Percentiles rank a stretch among this genome's conserved stretches.
These are phyloP conservation scores for Temnothorax ravouxi DNA, from an alignment of 2,888 invertebrate genomes.

Conservation along the genomic window DNA sequence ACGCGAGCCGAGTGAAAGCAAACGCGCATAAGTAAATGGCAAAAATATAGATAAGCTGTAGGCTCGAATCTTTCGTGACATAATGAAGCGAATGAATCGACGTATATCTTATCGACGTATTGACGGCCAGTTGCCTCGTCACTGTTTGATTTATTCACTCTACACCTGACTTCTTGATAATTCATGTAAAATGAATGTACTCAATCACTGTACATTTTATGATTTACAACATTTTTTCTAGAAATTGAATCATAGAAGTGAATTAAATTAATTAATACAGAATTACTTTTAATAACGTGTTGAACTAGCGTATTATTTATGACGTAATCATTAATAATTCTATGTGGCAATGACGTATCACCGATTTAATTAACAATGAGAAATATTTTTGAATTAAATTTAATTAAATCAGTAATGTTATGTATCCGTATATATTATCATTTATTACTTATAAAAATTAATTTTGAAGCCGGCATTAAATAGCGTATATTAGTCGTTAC, in stretches of 20 bases:
- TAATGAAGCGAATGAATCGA: neutral
- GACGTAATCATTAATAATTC: constrained; percentile 12
- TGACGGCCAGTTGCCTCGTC: neutral
- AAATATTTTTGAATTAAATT: constrained; percentile 20
- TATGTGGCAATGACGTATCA: neutral
- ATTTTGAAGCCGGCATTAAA: neutral
- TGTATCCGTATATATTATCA: neutral
- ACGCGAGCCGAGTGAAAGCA: constrained; percentile 43
- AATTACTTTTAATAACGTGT: neutral
- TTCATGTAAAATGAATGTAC: neutral
- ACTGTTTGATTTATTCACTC: neutral
- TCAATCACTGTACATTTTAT: neutral
- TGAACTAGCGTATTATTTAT: neutral
- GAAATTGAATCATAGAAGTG: neutral
- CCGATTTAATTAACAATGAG: constrained; percentile 20
- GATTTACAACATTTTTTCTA: neutral
- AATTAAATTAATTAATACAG: constrained; percentile 4
- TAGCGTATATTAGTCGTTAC: neutral
- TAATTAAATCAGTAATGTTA: neutral
- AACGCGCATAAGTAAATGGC: neutral
- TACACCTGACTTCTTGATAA: neutral
- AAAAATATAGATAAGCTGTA: neutral
- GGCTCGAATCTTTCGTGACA: neutral
- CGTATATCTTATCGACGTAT: neutral
- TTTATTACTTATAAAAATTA: constrained; percentile 27